Evolutionary conservation across 2,113 vertebrate genomes (phyloP), one percentile per base, ranked within the genome.

Genomic region (Entosphenus tridentatus): DNA sequence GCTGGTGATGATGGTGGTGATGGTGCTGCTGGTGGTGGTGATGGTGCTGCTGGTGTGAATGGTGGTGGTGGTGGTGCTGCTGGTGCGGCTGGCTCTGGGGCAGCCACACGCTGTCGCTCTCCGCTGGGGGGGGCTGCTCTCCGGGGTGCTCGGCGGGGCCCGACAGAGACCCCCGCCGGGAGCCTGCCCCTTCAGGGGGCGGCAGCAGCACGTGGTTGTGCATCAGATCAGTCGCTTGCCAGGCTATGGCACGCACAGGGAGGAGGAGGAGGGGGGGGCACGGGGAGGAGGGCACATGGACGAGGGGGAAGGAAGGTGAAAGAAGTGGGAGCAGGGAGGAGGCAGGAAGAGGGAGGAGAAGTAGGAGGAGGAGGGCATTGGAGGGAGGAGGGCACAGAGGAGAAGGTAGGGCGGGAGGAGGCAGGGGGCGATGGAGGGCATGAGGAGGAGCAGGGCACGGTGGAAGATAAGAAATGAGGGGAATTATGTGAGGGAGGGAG

Each of bases 181-280:
- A 83, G 80, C 96, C 93, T 85, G 83, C 39, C 80, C 73, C 87
- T 86, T 81, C 89, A 85, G 80, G 89, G 88, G 83, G 95, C 89
- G 81, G 82, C 82, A 78, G 95, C 93, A 78, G 83, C 87, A 98
- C 91, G 78, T 98, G 93, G 85, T 98, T 98, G 84, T 98, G 93
- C 93, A 98, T 98, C 84, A 98, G 85, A 82, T 98, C 93, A 75
- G 93, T 98, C 82, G 91, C 93, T 83, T 98, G 93, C 93, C 93
- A 98, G 80, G 93, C 93, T 98, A 83, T 79, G 82, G 78, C 78
- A 79, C 78, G 80, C 76, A 80, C 80, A 79, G 79, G 79, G 77
- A 78, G 67, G 80, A 79, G 74, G 78, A 77, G 77, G 72, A 79
- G 79, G 81, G 80, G 80, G 77, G 78, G 80, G 77, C 75, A 77